These are phyloP conservation scores for Metallyticus violacea DNA, from an alignment of 2,888 invertebrate species.

Conservation along the genomic window DNA sequence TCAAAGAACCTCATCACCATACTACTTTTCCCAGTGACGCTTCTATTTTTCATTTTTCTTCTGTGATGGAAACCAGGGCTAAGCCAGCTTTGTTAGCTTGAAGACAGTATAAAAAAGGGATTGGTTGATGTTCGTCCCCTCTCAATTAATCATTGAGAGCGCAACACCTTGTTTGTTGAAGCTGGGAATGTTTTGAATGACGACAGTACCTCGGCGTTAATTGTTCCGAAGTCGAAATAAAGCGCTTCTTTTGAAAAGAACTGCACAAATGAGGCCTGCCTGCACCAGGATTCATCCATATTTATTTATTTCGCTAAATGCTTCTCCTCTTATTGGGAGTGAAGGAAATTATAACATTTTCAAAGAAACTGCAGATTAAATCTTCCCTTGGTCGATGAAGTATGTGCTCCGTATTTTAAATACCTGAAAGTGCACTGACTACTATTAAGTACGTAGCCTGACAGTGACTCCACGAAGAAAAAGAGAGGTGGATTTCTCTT, in stretches of 20 bases:
- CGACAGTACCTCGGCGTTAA: not conserved
- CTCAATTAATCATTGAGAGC: not conserved
- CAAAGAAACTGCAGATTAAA: not conserved
- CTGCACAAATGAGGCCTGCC: not conserved
- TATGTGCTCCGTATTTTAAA: not conserved
- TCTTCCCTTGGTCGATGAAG: not conserved
- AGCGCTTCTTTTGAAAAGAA: not conserved
- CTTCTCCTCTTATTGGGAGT: not conserved
- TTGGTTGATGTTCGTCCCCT: not conserved
- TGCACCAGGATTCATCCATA: not conserved
- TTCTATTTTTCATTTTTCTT: not conserved
- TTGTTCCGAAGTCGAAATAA: not conserved
- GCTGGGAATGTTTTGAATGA: not conserved
- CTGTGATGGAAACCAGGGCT: not conserved
- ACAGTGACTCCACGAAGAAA: no score
- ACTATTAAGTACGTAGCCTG: no score
- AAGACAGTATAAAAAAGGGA: not conserved
- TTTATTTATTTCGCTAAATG: not conserved
- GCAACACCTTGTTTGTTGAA: not conserved
- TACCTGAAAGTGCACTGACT: not conserved
- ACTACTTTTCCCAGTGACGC: not conserved
- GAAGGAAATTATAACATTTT: not conserved
- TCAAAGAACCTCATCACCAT: conserved; percentile 16
- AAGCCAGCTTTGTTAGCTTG: not conserved
- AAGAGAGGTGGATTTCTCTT: no score